Percentiles rank a stretch among this genome's conserved stretches.
These are phyloP conservation scores for Elmis aenea DNA, from an alignment of 2,888 invertebrate genomes.

Conservation along the genomic window DNA sequence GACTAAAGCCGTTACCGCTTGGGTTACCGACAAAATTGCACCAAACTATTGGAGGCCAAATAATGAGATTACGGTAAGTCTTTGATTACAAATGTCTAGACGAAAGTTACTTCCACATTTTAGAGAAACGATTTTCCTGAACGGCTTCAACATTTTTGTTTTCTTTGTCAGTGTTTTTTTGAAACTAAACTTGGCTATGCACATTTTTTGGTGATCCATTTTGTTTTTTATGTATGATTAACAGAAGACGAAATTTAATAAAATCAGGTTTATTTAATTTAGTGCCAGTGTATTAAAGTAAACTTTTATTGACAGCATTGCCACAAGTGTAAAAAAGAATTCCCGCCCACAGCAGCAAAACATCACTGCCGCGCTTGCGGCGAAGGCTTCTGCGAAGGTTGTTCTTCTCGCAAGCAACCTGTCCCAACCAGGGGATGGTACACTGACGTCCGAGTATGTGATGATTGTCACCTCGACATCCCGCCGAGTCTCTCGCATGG, in stretches of 20 bases:
- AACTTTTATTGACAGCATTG: constrained; percentile 53
- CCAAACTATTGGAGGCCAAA: constrained; percentile 80
- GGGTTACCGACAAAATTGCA: constrained; percentile 74
- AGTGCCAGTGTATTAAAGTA: too few relatives aligned
- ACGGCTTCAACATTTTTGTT: too few relatives aligned
- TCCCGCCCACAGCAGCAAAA: constrained; percentile 55
- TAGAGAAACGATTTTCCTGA: too few relatives aligned
- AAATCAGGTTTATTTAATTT: background rate
- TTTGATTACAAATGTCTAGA: constrained; percentile 1
- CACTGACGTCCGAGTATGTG: constrained; percentile 68
- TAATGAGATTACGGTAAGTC: constrained; percentile 61
- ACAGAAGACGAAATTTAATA: background rate
- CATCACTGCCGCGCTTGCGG: constrained; percentile 78
- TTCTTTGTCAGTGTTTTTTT: too few relatives aligned
- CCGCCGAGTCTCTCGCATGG: constrained; percentile 37
- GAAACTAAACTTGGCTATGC: too few relatives aligned
- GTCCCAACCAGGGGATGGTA: constrained; percentile 72
- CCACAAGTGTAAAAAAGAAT: constrained; percentile 56
- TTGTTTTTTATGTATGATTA: constrained; percentile 2
- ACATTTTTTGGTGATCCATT: constrained; percentile 1
- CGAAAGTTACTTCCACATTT: too few relatives aligned
- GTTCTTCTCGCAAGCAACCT: constrained; percentile 61
- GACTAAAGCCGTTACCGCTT: constrained; percentile 61
- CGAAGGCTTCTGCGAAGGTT: constrained; percentile 71
- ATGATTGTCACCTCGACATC: constrained; percentile 53